Evolutionary conservation across 2,113 vertebrate genomes (phyloP).

Genomic region (Mesocricetus auratus): DNA sequence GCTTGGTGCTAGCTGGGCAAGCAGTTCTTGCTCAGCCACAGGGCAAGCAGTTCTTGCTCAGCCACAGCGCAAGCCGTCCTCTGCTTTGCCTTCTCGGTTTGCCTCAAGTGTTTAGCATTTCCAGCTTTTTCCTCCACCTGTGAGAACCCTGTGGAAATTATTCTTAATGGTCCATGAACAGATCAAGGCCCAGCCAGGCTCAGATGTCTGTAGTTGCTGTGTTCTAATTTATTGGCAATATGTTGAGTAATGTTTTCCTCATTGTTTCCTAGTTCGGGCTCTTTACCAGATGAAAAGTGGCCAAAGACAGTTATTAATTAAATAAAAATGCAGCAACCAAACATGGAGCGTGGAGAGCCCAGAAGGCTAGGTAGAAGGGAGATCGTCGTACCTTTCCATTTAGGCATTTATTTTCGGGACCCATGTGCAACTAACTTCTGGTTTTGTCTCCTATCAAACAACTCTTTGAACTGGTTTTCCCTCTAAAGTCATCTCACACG

Average conservation of each 20-base stretch:
- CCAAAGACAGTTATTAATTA: constrained; percentile 75
- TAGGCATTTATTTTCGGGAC: constrained; percentile 48
- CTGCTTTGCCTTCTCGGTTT: background rate
- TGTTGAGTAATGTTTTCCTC: constrained; percentile 72
- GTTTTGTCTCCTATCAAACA: constrained; percentile 58
- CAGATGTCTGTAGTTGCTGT: constrained; percentile 58
- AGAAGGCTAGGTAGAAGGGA: background rate
- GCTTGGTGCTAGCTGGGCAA: background rate
- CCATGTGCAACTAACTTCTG: constrained; percentile 61
- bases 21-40: background rate
- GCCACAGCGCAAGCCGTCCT: background rate
- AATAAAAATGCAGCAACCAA: constrained; percentile 66
- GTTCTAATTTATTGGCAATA: constrained; percentile 23
- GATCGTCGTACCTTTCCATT: constrained; percentile 13
- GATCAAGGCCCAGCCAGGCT: constrained; percentile 48
- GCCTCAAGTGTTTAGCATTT: constrained; percentile 7
- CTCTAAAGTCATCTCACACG: constrained; percentile 65
- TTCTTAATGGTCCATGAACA: constrained; percentile 66
- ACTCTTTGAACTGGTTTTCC: constrained; percentile 65
- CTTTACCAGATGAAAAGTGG: constrained; percentile 65
- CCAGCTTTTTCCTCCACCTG: constrained; percentile 55
- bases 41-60: background rate
- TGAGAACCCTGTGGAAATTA: constrained; percentile 62
- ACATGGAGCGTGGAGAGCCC: constrained; percentile 53
- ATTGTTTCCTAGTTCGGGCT: constrained; percentile 54